phyloP scores from a whole-genome alignment of 1,140 invertebrate genomes.

The Eciton burchellii region DNA sequence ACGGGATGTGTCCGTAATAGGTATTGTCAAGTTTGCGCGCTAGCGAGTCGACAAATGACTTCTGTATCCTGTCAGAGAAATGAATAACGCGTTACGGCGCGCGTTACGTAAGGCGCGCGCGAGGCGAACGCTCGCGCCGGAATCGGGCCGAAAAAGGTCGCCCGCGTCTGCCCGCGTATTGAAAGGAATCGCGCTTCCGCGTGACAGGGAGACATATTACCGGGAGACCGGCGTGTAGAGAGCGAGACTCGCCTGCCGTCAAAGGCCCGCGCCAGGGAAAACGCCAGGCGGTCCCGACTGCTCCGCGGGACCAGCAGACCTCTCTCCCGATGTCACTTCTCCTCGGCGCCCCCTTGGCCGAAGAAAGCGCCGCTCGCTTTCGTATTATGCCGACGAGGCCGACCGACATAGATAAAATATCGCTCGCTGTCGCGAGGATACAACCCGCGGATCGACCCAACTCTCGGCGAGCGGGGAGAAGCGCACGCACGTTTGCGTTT shows the following conservation, averaged over 20 bases:
- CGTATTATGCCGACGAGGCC: not conserved
- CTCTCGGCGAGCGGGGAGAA: not conserved
- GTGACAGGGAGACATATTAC: conserved; percentile 61
- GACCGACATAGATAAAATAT: conserved; percentile 22
- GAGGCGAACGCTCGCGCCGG: conserved; percentile 35
- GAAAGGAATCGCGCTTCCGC: conserved; percentile 42
- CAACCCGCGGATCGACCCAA: conserved; percentile 6
- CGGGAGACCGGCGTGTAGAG: conserved; percentile 66
- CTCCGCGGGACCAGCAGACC: too few relatives aligned
- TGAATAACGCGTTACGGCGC: conserved; percentile 53
- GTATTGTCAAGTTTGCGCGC: conserved; percentile 52
- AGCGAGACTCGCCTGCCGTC: conserved; percentile 38
- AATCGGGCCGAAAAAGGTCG: conserved; percentile 42
- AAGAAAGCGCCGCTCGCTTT: not conserved
- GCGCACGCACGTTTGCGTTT: too few relatives aligned
- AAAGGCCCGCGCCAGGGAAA: conserved; percentile 7
- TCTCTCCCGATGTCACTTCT: not conserved
- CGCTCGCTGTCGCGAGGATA: not conserved
- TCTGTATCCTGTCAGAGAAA: conserved; percentile 53
- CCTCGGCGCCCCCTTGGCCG: not conserved
- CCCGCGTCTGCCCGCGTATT: conserved; percentile 18
- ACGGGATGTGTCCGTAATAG: conserved; percentile 42
- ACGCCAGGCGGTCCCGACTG: not conserved
- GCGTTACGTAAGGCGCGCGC: conserved; percentile 45
- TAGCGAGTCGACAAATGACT: conserved; percentile 57